Evolutionary conservation across 2,113 vertebrate genomes (phyloP), one percentile per base, ranked within the genome.

Genomic region (Emydura subglobosa): DNA sequence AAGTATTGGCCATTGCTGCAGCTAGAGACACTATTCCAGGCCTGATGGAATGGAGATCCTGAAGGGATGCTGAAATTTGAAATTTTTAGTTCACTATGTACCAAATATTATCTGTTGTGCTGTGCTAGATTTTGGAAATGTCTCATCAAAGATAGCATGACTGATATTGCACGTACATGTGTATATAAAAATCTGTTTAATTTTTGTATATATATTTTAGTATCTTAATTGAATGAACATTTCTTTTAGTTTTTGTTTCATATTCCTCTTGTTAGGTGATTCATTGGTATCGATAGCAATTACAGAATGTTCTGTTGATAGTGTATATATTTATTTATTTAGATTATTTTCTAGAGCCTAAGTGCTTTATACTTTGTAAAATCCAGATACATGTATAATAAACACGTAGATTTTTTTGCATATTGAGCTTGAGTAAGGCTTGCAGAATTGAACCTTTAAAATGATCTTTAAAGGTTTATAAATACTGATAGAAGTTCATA

Each of bases 341-440:
- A 9, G 17, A 7, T 44, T 85, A 61, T 50, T 4, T 4, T 65
- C 44, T 92, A 22, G 51, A 57, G 34, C 2, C 80, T 55, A 74
- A 74, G 7, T 42, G 31, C 65, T 72, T 72, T 39, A 21, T 82
- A 59, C 5, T 79, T 27, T 19, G 42, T 87, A 59, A 29, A 59
- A 13, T 24, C 34, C 0, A 6, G 51, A 82, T 19, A 50, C 17
- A 0, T 4, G 3, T 39, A 1, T 24, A 29, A 1, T 24, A 29
- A 31, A 59, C 27, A 82, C 79, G 29, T 49, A 76, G 4, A 1
- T 95, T 55, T 12, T 12, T 61, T 76, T 17, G 11, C 44, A 27
- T 25, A 53, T 76, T 81, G 25, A 65, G 39, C 44, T 80, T 9
- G 0, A 57, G n/a, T 42, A 65, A 59, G 5, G 68, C 65, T 57